Base-by-base conservation (phyloP, 2,797 vertebrate species). In the Dallia pectoralis region DNA sequence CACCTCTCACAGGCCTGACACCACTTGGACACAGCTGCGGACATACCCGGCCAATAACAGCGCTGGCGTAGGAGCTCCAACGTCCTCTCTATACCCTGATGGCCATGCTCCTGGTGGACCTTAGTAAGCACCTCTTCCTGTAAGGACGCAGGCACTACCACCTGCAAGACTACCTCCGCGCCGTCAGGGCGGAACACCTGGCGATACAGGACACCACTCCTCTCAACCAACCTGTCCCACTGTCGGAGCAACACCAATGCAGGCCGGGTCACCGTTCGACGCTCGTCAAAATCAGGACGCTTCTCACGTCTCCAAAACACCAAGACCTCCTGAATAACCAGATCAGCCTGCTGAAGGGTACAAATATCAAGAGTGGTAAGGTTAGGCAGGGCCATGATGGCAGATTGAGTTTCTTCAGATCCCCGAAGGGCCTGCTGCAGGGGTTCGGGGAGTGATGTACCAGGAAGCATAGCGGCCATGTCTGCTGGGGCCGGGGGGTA, bases 1-100 rank as follows among this genome's bases (percentile, higher is more conserved):
- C 47, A 48, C 47, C 47, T 5, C 14, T 48, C 47, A 48, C 47
- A 48, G 5, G 14, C 47, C 47, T 48, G 47, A 14, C 47, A 48
- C 47, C 47, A 48, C 14, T 14, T 5, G 14, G 47, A 5, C 47
- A 48, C 4, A n/a, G 32, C 32, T 0, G 64, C 44, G 33, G 36
- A 33, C 66, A 67, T 67, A 1, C 66, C 66, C 4, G 66, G 66
- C 66, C 66, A 67, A 14, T n/a, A 67, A 12, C 36, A 67, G 3
- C 66, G 36, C 15, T n/a, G 14, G 14, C 66, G 33, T 9, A 67
- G 36, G 18, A 67, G 66, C 1, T 11, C n/a, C 66, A 67, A 22
- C 32, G 66, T 67, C 1, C 36, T 32, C 16, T 67, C 66, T 4
- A 33, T 40, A n/a, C 66, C 44, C 11, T 33, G 32, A 40, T 67